Percentiles rank a stretch among this genome's conserved stretches.
Evolutionary conservation across 23 tunicate species (phyloP).

Genomic region (Botrylloides violaceus): DNA sequence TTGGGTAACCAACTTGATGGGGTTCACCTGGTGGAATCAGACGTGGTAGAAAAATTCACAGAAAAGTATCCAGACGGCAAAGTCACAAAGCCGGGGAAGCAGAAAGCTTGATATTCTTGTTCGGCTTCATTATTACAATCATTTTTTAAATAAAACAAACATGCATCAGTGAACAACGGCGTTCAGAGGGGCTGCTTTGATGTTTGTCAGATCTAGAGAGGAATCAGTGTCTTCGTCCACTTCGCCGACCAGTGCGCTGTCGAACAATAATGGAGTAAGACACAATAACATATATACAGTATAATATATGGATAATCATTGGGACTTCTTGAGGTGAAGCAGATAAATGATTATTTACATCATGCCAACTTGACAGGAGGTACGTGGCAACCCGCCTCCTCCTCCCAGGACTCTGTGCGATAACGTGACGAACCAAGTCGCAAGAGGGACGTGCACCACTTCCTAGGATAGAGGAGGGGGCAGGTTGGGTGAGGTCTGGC

Average conservation of each 20-base stretch:
- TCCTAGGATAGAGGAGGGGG: too few species aligned
- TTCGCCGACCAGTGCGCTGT: conserved; percentile 80
- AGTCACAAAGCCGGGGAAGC: conserved; percentile 58
- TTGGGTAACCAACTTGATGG: conserved; percentile 99
- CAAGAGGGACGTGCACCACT: too few species aligned
- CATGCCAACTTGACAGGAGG: too few species aligned
- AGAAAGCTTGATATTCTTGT: not conserved
- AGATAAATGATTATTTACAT: too few species aligned
- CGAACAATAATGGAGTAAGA: not conserved
- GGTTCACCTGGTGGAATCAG: conserved; percentile 83
- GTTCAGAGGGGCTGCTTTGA: conserved; percentile 87
- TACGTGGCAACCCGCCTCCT: too few species aligned
- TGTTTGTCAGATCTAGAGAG: conserved; percentile 78
- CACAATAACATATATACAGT: too few species aligned
- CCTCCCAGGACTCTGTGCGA: too few species aligned
- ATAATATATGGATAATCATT: too few species aligned
- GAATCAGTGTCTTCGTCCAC: conserved; percentile 83
- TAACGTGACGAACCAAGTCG: too few species aligned
- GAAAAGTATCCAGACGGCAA: conserved; percentile 90
- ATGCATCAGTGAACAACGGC: conserved; percentile 74
- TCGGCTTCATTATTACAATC: not conserved
- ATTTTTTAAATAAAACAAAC: too few species aligned
- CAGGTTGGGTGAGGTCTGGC: too few species aligned
- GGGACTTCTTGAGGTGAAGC: too few species aligned
- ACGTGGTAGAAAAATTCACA: conserved; percentile 68